phyloP scores from a whole-genome alignment of 2,113 vertebrate genomes.

The Eulemur macaco region DNA sequence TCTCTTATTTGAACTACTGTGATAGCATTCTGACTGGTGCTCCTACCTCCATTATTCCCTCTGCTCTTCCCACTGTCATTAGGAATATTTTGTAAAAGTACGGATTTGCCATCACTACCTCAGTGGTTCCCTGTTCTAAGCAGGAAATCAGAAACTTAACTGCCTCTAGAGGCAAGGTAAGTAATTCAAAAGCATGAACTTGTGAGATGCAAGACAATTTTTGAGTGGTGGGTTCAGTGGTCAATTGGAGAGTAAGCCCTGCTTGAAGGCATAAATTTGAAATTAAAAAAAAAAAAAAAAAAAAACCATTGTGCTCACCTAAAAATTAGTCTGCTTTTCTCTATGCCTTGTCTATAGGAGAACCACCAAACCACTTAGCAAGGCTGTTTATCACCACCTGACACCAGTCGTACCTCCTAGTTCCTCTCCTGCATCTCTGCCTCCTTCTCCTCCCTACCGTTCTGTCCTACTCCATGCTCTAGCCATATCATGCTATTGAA shows the following conservation, averaged over 20 bases:
- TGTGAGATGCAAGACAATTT: background rate
- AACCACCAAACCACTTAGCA: background rate
- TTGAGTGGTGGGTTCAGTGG: background rate
- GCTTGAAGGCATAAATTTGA: background rate
- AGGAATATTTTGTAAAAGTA: conserved; percentile 1
- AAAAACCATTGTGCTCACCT: background rate
- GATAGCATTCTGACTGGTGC: background rate
- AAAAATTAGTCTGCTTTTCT: background rate
- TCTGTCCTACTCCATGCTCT: background rate
- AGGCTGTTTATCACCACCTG: background rate
- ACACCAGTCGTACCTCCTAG: background rate
- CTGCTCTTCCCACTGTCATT: background rate
- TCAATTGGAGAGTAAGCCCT: background rate
- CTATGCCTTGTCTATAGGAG: background rate
- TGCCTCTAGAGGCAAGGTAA: background rate
- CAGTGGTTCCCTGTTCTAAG: background rate
- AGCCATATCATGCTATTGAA: background rate
- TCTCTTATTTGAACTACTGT: background rate
- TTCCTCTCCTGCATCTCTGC: background rate
- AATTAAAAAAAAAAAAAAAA: background rate
- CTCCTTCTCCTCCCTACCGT: background rate
- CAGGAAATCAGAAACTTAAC: conserved; percentile 18
- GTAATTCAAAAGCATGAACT: background rate
- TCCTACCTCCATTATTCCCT: background rate
- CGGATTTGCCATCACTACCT: background rate